A percentile compares a stretch with the other conserved stretches of the same genome.
Evolutionary conservation across 2,888 invertebrate species (phyloP).

Genomic region (Drepanosiphum platanoidis): DNA sequence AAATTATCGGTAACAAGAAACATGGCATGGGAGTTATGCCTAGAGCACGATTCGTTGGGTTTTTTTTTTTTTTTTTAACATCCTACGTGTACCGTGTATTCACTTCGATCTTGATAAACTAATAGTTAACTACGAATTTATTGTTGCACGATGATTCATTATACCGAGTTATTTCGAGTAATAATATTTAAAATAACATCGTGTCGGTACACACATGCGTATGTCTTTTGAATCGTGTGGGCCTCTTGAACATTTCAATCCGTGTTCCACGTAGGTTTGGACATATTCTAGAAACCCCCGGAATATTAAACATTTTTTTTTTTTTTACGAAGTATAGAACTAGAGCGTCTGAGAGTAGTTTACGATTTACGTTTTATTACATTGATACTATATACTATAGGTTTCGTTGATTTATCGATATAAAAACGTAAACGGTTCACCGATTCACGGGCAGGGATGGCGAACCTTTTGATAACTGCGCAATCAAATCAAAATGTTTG

Average conservation of each 20-base stretch:
- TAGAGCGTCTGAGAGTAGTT: neutral
- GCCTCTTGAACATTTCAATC: constrained; percentile 28
- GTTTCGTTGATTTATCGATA: neutral
- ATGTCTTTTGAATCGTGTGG: constrained; percentile 45
- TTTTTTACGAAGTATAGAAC: constrained; percentile 3
- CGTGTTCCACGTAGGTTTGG: constrained; percentile 36
- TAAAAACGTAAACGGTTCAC: neutral
- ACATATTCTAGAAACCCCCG: neutral
- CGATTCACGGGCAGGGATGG: too few relatives aligned
- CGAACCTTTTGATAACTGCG: too few relatives aligned
- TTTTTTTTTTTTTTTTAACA: too few relatives aligned
- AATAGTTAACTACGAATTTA: constrained; percentile 58
- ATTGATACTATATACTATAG: neutral
- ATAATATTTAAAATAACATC: constrained; percentile 32
- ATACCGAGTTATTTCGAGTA: constrained; percentile 40
- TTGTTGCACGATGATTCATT: constrained; percentile 42
- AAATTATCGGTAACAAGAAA: constrained; percentile 57
- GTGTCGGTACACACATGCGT: constrained; percentile 13
- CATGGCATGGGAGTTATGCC: constrained; percentile 51
- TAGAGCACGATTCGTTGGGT: constrained; percentile 51
- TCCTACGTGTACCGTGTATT: constrained; percentile 40
- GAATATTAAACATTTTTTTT: neutral
- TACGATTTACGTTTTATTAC: too few relatives aligned
- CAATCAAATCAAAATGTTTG: too few relatives aligned
- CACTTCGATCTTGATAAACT: constrained; percentile 54